A percentile compares a stretch with the other conserved stretches of the same genome.
These are phyloP conservation scores for Drosophila tripunctata DNA, from an alignment of 2,888 invertebrate genomes.

Conservation along the genomic window DNA sequence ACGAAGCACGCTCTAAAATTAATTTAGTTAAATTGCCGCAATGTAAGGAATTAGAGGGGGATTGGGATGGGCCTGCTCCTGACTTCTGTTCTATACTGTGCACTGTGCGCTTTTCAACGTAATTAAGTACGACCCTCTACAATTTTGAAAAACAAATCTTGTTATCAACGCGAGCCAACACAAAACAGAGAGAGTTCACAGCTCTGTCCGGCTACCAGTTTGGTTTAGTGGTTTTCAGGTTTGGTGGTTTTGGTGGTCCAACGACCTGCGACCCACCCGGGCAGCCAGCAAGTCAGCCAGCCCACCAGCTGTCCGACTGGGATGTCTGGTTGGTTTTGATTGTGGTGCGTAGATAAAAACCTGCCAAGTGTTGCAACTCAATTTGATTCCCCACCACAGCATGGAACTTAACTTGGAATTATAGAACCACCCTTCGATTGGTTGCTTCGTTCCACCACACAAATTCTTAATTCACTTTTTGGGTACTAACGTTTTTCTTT, in stretches of 20 bases:
- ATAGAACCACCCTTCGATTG: conserved; percentile 52
- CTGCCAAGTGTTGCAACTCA: conserved; percentile 80
- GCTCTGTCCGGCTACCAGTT: conserved; percentile 28
- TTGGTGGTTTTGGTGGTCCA: conserved; percentile 7
- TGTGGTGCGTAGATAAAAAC: conserved; percentile 79
- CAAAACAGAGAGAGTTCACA: conserved; percentile 52
- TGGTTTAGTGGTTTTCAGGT: conserved; percentile 1
- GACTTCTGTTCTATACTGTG: conserved; percentile 10
- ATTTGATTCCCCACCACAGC: conserved; percentile 50
- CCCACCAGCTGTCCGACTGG: conserved; percentile 3
- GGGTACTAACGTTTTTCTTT: conserved; percentile 20
- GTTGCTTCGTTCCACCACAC: conserved; percentile 71
- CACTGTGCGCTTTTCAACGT: conserved; percentile 70
- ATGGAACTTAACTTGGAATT: not conserved
- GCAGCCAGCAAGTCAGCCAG: too few relatives aligned
- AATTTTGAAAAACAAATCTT: conserved; percentile 78
- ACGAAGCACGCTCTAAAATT: conserved; percentile 73
- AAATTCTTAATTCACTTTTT: conserved; percentile 79
- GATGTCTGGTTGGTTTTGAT: conserved; percentile 51
- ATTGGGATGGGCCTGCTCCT: conserved; percentile 1
- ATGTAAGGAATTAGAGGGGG: conserved; percentile 13
- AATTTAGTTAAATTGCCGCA: conserved; percentile 73
- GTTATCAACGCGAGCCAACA: conserved; percentile 73
- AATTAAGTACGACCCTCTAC: conserved; percentile 70
- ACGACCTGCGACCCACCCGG: conserved; percentile 28